Percentiles rank a stretch among this genome's conserved stretches.
Evolutionary conservation across 1,140 invertebrate species (phyloP).

Genomic region (Monomorium pharaonis): DNA sequence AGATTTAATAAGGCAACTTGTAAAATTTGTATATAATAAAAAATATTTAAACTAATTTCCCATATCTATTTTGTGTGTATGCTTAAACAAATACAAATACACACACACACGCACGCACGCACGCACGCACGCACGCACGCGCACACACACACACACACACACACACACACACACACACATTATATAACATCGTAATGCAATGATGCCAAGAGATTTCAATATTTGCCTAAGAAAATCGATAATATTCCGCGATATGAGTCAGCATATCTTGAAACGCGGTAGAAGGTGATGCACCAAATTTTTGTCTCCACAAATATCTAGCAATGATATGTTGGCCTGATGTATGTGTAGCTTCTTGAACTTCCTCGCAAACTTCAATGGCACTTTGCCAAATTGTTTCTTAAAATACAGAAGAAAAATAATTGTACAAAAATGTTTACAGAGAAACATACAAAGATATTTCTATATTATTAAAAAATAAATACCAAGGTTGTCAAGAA

Average conservation of each 20-base stretch:
- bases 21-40: slow-evolving; percentile 42
- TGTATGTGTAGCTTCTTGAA: slow-evolving; percentile 80
- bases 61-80: neutral
- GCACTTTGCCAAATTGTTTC: slow-evolving; percentile 84
- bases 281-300: slow-evolving; percentile 79
- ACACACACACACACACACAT: too few relatives aligned
- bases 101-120: too few relatives aligned
- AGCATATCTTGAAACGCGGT: slow-evolving; percentile 83
- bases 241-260: slow-evolving; percentile 83
- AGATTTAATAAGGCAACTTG: slow-evolving; percentile 61
- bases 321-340: slow-evolving; percentile 79
- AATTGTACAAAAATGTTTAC: neutral
- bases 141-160: too few relatives aligned
- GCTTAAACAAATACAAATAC: neutral
- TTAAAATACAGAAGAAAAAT: slow-evolving; percentile 63
- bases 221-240: slow-evolving; percentile 78
- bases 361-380: slow-evolving; percentile 82
- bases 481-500: slow-evolving; percentile 78
- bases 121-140: too few relatives aligned
- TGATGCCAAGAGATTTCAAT: neutral
- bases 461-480: neutral
- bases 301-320: slow-evolving; percentile 82
- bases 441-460: neutral
- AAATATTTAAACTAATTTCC: slow-evolving; percentile 1
- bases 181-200: slow-evolving; percentile 21